Conservation (phyloP, 1,140 invertebrate species). For the Procambarus virginalis region DNA sequence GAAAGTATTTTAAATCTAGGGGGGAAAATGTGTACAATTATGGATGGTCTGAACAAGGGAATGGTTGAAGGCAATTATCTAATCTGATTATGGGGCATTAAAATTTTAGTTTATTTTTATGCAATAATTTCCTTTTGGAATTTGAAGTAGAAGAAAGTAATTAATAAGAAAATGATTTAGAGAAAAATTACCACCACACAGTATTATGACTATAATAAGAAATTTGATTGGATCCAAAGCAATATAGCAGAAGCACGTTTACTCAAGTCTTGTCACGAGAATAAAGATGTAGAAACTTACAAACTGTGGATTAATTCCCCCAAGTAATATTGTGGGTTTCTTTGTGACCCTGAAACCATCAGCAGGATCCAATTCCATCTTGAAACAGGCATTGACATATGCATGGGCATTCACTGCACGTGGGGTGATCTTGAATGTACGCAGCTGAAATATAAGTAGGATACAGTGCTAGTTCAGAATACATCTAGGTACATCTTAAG, state of each 20-base stretch:
- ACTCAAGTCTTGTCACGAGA: too few relatives aligned
- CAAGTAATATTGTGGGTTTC: slow-evolving; percentile 79
- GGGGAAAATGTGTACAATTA: too few relatives aligned
- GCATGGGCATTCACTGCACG: slow-evolving; percentile 88
- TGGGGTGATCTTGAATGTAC: slow-evolving; percentile 81
- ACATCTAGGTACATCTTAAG: too few relatives aligned
- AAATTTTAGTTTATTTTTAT: too few relatives aligned
- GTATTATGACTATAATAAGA: background rate
- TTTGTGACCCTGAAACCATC: slow-evolving; percentile 71
- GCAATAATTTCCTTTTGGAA: too few relatives aligned
- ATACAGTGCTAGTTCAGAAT: too few relatives aligned
- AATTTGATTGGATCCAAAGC: background rate
- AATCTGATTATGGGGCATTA: too few relatives aligned
- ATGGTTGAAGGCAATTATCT: too few relatives aligned
- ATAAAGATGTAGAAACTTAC: slow-evolving; percentile 74
- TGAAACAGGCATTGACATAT: slow-evolving; percentile 87
- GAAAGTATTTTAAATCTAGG: too few relatives aligned
- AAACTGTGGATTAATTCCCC: slow-evolving; percentile 82
- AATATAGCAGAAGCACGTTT: too few relatives aligned
- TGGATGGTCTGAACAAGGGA: too few relatives aligned
- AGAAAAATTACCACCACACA: background rate
- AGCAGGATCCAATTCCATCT: slow-evolving; percentile 36
- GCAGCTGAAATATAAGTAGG: slow-evolving; percentile 11
- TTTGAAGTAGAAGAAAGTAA: too few relatives aligned
- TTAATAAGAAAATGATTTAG: background rate